These are phyloP conservation scores for silkworm (Bombyx mori) DNA, from an alignment of 1,140 invertebrate genomes.

Conservation along the genomic window DNA sequence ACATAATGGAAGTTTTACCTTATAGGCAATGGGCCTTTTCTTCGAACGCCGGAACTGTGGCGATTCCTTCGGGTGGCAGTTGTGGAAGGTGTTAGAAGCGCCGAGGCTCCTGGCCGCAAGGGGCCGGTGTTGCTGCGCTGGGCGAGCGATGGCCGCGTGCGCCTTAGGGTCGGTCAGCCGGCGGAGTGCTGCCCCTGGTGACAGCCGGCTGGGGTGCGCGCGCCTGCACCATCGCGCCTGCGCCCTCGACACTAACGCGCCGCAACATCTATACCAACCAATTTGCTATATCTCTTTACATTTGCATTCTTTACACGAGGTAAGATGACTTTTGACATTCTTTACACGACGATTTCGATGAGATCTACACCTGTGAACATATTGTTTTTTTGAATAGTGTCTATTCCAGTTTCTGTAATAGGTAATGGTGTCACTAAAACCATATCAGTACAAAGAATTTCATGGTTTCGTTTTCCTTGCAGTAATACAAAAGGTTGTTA, in stretches of 20 bases:
- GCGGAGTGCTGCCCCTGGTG: conserved; percentile 44
- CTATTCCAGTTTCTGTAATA: no score
- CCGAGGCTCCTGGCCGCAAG: conserved; percentile 59
- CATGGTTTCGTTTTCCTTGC: no score
- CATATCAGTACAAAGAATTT: no score
- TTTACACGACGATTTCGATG: no score
- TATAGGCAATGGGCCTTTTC: conserved; percentile 51
- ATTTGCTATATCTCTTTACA: no score
- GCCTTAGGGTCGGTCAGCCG: conserved; percentile 54
- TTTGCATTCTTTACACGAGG: no score
- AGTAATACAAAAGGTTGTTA: no score
- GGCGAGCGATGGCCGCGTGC: conserved; percentile 55
- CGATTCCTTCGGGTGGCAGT: conserved; percentile 36
- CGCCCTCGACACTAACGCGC: conserved; percentile 23
- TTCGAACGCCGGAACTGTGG: conserved; percentile 55
- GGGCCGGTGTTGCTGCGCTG: conserved; percentile 58
- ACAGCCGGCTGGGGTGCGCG: conserved; percentile 46
- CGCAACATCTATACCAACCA: conserved; percentile 21
- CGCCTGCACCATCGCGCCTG: conserved; percentile 51
- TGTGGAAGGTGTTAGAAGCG: conserved; percentile 47
- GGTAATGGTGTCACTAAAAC: no score
- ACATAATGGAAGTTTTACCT: conserved; percentile 40
- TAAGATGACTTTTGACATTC: no score
- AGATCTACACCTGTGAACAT: no score
- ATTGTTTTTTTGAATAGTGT: no score